Conservation (phyloP, 2,797 vertebrate species). For the Notolabrus celidotus region DNA sequence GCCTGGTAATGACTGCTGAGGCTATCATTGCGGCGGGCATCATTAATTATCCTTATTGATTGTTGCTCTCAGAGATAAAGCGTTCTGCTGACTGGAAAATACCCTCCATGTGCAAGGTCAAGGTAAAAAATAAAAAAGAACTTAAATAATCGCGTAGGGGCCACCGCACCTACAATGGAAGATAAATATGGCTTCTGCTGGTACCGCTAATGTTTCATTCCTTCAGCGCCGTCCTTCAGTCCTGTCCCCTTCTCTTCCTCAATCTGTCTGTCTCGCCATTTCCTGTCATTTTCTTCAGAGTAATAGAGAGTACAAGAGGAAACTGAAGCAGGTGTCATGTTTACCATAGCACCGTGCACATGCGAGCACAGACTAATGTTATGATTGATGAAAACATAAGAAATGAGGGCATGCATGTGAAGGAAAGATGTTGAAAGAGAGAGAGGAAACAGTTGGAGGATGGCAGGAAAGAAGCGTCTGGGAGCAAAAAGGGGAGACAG, state of each 20-base stretch:
- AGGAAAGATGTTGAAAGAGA: constrained; percentile 27
- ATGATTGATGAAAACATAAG: constrained; percentile 39
- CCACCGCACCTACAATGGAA: constrained; percentile 87
- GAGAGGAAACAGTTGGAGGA: constrained; percentile 33
- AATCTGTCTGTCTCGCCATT: constrained; percentile 40
- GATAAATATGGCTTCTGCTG: constrained; percentile 88
- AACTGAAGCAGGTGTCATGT: constrained; percentile 34
- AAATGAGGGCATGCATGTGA: constrained; percentile 19
- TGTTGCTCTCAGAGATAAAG: constrained; percentile 99
- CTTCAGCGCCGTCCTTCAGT: constrained; percentile 31
- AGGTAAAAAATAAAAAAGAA: constrained; percentile 92
- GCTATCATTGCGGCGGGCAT: constrained; percentile 99
- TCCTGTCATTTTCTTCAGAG: constrained; percentile 46
- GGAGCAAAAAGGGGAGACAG: constrained; percentile 23
- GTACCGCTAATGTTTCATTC: constrained; percentile 24
- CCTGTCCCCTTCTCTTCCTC: constrained; percentile 32
- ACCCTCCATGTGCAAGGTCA: constrained; percentile 97
- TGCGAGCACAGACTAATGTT: constrained; percentile 67
- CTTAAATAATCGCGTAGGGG: constrained; percentile 88
- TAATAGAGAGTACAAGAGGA: constrained; percentile 29
- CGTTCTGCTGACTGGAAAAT: constrained; percentile 99
- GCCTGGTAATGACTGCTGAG: constrained; percentile 98
- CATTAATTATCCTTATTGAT: constrained; percentile 99
- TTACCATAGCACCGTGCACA: too few species aligned
- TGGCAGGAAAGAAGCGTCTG: constrained; percentile 26